A percentile compares a stretch with the other conserved stretches of the same genome.
These are phyloP conservation scores for Hyperoplus immaculatus DNA, from an alignment of 2,797 vertebrate species.

Conservation along the genomic window DNA sequence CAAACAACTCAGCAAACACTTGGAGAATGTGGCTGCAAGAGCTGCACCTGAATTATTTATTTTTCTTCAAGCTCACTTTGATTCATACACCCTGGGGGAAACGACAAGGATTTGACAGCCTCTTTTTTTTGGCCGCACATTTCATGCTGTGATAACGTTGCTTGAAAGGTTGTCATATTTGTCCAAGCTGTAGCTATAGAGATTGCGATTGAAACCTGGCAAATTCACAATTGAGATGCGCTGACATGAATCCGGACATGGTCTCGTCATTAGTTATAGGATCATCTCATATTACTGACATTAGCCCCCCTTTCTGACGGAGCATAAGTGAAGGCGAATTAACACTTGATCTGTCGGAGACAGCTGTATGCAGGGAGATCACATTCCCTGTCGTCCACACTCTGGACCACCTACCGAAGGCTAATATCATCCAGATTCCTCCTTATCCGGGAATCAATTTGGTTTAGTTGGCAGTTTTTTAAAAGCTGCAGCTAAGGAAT, in stretches of 20 bases:
- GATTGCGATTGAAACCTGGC: slow-evolving; percentile 10
- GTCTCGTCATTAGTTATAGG: slow-evolving; percentile 38
- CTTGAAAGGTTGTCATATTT: slow-evolving; percentile 20
- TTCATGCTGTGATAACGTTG: slow-evolving; percentile 37
- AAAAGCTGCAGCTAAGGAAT: slow-evolving; percentile 47
- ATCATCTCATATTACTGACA: slow-evolving; percentile 47
- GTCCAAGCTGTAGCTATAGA: slow-evolving; percentile 3
- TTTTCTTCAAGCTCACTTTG: slow-evolving; percentile 36
- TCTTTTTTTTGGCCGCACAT: slow-evolving; percentile 32
- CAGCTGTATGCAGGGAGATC: slow-evolving; percentile 61
- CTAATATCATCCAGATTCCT: slow-evolving; percentile 53
- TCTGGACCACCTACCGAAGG: slow-evolving; percentile 53
- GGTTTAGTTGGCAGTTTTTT: slow-evolving; percentile 36
- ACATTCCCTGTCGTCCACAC: slow-evolving; percentile 31
- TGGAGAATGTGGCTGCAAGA: background rate
- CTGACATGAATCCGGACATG: slow-evolving; percentile 23
- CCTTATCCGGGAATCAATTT: slow-evolving; percentile 56
- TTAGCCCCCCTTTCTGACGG: slow-evolving; percentile 52
- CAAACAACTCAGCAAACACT: slow-evolving; percentile 14
- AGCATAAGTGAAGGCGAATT: slow-evolving; percentile 61
- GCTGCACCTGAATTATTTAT: slow-evolving; percentile 33
- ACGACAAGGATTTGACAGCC: slow-evolving; percentile 22
- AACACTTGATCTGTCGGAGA: slow-evolving; percentile 60
- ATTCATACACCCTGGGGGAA: slow-evolving; percentile 17
- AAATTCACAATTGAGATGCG: slow-evolving; percentile 19